Percentiles rank a stretch among this genome's conserved stretches.
These are phyloP conservation scores for Aphidoletes aphidimyza DNA, from an alignment of 2,888 invertebrate genomes.

Conservation along the genomic window DNA sequence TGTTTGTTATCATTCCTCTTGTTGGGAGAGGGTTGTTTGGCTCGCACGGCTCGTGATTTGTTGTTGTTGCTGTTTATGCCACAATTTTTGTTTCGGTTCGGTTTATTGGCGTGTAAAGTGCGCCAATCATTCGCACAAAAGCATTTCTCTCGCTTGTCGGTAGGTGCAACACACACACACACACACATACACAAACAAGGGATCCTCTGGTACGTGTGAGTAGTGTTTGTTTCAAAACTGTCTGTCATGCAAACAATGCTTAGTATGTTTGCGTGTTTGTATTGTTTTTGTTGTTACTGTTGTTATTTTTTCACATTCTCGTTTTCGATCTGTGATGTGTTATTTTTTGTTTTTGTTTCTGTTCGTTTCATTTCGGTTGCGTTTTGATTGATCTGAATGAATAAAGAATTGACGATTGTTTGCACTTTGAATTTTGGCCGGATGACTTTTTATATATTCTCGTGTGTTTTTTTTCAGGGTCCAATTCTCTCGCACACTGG, in stretches of 20 bases:
- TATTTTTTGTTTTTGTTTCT: not conserved
- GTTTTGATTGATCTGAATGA: conserved; percentile 45
- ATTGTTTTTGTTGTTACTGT: conserved; percentile 19
- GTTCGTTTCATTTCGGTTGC: not conserved
- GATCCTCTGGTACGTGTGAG: not conserved
- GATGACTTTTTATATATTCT: not conserved
- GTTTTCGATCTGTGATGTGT: not conserved
- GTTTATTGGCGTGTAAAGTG: not conserved
- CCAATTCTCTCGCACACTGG: too few relatives aligned
- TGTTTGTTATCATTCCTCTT: not conserved
- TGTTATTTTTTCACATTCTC: not conserved
- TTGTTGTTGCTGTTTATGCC: not conserved
- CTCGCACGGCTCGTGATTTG: not conserved
- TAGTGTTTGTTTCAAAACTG: conserved; percentile 51
- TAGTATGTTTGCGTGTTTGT: conserved; percentile 20
- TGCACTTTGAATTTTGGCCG: conserved; percentile 49
- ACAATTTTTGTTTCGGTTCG: not conserved
- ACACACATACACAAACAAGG: not conserved
- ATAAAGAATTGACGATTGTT: conserved; percentile 43
- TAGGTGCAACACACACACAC: not conserved
- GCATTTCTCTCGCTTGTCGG: too few relatives aligned
- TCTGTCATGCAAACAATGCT: conserved; percentile 17
- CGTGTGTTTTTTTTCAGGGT: not conserved
- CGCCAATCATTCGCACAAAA: conserved; percentile 36
- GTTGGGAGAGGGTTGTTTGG: too few relatives aligned